Conservation (phyloP, 1,140 invertebrate genomes). For the Drosophila repleta region DNA sequence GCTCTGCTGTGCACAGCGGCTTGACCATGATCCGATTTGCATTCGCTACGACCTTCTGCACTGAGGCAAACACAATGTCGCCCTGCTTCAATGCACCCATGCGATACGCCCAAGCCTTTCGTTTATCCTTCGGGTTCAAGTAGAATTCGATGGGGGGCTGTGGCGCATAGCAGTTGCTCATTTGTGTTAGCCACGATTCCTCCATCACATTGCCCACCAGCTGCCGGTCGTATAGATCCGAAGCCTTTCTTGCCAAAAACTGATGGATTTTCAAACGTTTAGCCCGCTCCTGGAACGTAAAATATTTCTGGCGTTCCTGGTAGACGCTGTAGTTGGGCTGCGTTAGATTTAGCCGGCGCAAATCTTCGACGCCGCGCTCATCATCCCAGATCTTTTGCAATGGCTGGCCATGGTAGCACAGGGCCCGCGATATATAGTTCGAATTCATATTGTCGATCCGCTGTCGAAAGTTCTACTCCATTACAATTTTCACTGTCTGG, state of each 20-base stretch:
- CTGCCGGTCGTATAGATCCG: conserved; percentile 85
- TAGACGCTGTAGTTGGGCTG: conserved; percentile 90
- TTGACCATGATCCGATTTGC: conserved; percentile 90
- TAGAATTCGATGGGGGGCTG: conserved; percentile 94
- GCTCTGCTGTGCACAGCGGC: conserved; percentile 92
- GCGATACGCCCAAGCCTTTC: conserved; percentile 55
- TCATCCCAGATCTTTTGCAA: conserved; percentile 93
- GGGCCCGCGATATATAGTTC: conserved; percentile 86
- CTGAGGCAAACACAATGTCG: conserved; percentile 92
- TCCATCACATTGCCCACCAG: conserved; percentile 85
- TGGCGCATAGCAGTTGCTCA: conserved; percentile 30
- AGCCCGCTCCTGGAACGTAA: conserved; percentile 91
- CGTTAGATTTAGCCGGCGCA: conserved; percentile 87
- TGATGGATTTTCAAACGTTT: conserved; percentile 93
- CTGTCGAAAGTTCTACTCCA: background rate
- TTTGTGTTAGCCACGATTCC: conserved; percentile 50
- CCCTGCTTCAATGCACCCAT: conserved; percentile 87
- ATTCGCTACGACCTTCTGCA: conserved; percentile 86
- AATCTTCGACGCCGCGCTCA: conserved; percentile 90
- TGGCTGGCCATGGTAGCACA: conserved; percentile 93
- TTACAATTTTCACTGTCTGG: conserved; percentile 27
- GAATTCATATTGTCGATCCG: conserved; percentile 55
- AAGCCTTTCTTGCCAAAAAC: conserved; percentile 92
- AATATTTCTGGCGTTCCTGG: conserved; percentile 89
- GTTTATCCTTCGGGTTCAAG: conserved; percentile 84